Evolutionary conservation across 2,888 invertebrate genomes (phyloP).

Genomic region (Eristalis intricaria): DNA sequence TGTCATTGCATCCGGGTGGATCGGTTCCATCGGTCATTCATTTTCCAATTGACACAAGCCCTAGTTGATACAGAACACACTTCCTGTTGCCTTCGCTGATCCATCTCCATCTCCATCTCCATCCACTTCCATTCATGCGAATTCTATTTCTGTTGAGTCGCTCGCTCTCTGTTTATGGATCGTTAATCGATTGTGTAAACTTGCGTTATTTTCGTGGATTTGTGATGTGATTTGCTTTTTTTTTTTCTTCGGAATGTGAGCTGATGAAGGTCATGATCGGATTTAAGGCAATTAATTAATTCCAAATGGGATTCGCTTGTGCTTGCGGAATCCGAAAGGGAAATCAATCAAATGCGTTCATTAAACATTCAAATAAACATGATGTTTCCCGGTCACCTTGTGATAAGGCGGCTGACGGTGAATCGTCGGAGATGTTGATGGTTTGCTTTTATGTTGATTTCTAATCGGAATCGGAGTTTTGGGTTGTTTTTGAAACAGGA

Average conservation of each 20-base stretch:
- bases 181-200: conserved; percentile 35
- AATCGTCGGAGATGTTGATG: background rate
- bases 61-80: background rate
- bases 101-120: too few relatives aligned
- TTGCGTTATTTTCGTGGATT: background rate
- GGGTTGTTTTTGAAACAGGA: conserved; percentile 13
- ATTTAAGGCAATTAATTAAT: conserved; percentile 19
- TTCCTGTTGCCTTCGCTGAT: background rate
- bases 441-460: conserved; percentile 10
- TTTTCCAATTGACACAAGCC: conserved; percentile 21
- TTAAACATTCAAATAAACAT: background rate
- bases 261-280: conserved; percentile 8
- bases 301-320: background rate
- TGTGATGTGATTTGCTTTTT: background rate
- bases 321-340: background rate
- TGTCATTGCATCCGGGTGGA: background rate
- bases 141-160: conserved; percentile 12
- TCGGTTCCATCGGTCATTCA: background rate
- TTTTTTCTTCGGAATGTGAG: too few relatives aligned
- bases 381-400: conserved; percentile 23
- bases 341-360: background rate
- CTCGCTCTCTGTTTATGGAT: conserved; percentile 13
- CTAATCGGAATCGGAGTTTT: conserved; percentile 17
- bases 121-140: conserved; percentile 1
- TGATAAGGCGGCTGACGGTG: background rate